Conservation (phyloP, 2,113 vertebrate species). For the Guaruba guarouba region DNA sequence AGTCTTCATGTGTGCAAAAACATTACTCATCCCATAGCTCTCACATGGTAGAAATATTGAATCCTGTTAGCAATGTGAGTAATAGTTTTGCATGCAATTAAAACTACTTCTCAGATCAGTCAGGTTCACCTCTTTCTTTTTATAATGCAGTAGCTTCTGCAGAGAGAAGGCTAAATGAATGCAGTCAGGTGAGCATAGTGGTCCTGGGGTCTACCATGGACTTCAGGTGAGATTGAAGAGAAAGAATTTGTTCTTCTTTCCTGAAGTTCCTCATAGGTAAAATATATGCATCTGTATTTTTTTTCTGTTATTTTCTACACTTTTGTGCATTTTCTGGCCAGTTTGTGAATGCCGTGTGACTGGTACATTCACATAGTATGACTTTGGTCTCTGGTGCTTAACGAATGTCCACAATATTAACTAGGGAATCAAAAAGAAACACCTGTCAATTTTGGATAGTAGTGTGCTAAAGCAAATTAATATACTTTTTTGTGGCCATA, state of each 20-base stretch:
- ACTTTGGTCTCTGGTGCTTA: background rate
- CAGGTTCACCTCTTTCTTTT: background rate
- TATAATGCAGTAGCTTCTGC: background rate
- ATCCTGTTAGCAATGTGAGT: constrained; percentile 10
- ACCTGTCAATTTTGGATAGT: background rate
- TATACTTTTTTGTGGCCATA: background rate
- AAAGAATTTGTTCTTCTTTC: background rate
- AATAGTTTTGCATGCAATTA: constrained; percentile 23
- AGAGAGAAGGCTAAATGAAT: background rate
- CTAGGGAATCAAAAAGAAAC: background rate
- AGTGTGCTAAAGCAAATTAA: background rate
- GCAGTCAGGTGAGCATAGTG: background rate
- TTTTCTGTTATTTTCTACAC: background rate
- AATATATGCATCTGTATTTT: background rate
- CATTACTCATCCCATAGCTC: background rate
- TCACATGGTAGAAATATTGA: background rate
- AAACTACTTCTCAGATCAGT: background rate
- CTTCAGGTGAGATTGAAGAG: background rate
- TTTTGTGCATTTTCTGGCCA: background rate
- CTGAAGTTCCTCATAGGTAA: background rate
- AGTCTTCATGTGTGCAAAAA: background rate
- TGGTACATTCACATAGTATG: background rate
- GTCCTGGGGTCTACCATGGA: background rate
- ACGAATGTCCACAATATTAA: background rate
- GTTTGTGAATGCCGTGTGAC: background rate